These are phyloP conservation scores for Gambusia affinis DNA, from an alignment of 2,113 vertebrate species.

Conservation along the genomic window DNA sequence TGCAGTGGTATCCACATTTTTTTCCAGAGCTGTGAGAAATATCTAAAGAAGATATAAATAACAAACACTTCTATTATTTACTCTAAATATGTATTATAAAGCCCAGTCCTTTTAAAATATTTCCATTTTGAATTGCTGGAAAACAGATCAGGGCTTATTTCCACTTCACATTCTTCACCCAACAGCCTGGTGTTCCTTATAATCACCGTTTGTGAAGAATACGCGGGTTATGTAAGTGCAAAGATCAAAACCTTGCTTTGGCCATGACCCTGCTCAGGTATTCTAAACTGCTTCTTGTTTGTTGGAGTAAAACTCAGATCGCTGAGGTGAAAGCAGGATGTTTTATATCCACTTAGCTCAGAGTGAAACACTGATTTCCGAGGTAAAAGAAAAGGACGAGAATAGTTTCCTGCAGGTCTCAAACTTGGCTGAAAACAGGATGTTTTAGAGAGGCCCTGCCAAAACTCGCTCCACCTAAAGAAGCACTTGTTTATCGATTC, in stretches of 20 bases:
- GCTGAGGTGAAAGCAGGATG: not conserved
- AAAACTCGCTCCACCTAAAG: not conserved
- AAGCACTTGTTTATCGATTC: not conserved
- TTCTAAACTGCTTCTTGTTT: not conserved
- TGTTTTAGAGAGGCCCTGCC: not conserved
- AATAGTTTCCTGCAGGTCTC: not conserved
- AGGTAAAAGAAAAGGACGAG: not conserved
- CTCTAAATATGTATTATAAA: not conserved
- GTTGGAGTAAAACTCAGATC: not conserved
- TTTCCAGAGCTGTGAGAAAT: too few relatives aligned
- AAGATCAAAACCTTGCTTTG: not conserved
- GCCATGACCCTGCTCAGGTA: not conserved
- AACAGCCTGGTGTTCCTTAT: not conserved
- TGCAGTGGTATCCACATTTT: too few relatives aligned
- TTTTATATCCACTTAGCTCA: not conserved
- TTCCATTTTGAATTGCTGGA: not conserved
- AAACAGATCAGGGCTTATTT: not conserved
- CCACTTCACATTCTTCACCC: not conserved
- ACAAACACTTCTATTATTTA: not conserved
- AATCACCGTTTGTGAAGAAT: not conserved
- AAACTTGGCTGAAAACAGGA: not conserved
- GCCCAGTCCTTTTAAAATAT: not conserved
- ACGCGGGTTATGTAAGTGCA: not conserved
- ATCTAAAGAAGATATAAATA: too few relatives aligned
- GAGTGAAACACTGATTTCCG: not conserved